Evolutionary conservation across 53 echinoderm and acorn worm species (phyloP).

Genomic region (Echinarachnius parma): DNA sequence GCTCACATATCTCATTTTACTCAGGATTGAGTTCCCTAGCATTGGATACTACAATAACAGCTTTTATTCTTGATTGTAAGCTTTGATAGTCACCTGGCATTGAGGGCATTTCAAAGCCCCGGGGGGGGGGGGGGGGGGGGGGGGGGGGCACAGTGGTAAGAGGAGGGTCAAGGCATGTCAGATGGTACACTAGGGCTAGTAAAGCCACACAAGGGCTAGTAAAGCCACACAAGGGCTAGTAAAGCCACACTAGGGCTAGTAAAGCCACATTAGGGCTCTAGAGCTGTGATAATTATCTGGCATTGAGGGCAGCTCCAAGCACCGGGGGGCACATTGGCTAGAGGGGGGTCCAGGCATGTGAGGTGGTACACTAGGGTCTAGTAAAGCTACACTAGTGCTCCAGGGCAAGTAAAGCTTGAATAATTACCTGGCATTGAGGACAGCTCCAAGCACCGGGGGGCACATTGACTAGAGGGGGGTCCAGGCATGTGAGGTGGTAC

Average conservation of each 20-base stretch:
- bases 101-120: no score
- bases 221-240: no score
- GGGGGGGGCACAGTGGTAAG: neutral
- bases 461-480: constrained; percentile 82
- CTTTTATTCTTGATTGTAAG: no score
- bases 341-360: constrained; percentile 88
- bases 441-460: constrained; percentile 97
- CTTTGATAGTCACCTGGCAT: no score
- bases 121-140: neutral
- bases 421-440: constrained; percentile 95
- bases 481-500: constrained; percentile 89
- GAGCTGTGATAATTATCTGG: no score
- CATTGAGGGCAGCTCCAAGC: neutral
- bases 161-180: neutral
- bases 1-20: no score
- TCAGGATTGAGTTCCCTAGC: no score
- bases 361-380: constrained; percentile 97
- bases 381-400: no score
- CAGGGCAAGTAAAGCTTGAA: neutral
- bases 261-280: no score
- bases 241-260: no score
- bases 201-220: no score
- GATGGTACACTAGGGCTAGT: neutral
- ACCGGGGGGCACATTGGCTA: constrained; percentile 35
- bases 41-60: no score